Conservation (phyloP, 2,113 vertebrate genomes). For the Paracanthobrama guichenoti region DNA sequence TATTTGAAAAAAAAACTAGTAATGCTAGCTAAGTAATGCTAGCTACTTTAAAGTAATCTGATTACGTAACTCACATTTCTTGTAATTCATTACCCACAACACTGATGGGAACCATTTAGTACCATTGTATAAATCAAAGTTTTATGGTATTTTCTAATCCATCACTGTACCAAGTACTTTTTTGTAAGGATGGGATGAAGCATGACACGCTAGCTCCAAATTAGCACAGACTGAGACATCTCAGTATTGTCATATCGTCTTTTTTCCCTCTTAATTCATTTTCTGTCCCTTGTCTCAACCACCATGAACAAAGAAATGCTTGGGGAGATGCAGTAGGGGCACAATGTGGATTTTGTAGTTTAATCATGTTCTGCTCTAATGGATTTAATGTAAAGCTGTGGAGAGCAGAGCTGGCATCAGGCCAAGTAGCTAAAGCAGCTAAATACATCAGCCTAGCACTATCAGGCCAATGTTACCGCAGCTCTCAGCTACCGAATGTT, state of each 20-base stretch:
- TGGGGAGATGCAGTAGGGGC: background rate
- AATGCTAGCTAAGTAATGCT: too few relatives aligned
- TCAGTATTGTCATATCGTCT: background rate
- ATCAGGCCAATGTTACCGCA: constrained; percentile 17
- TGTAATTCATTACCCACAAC: too few relatives aligned
- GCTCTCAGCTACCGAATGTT: background rate
- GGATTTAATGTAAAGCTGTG: constrained; percentile 46
- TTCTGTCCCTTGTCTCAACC: constrained; percentile 26
- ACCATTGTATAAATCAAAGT: background rate
- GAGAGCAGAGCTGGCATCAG: constrained; percentile 22
- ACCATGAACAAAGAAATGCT: constrained; percentile 1
- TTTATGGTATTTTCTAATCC: background rate
- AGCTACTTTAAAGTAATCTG: too few relatives aligned
- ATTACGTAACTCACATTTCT: too few relatives aligned
- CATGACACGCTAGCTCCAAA: background rate
- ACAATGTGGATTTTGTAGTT: constrained; percentile 38
- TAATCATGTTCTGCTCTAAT: constrained; percentile 50
- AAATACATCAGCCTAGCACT: constrained; percentile 34
- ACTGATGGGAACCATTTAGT: too few relatives aligned
- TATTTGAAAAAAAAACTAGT: too few relatives aligned
- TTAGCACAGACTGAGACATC: background rate
- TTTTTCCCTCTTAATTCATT: constrained; percentile 1
- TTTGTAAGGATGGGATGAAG: background rate
- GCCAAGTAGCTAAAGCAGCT: constrained; percentile 39
- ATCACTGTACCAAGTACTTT: background rate